Evolutionary conservation across 1,140 invertebrate species (phyloP).

Genomic region (Trichonephila clavipes): DNA sequence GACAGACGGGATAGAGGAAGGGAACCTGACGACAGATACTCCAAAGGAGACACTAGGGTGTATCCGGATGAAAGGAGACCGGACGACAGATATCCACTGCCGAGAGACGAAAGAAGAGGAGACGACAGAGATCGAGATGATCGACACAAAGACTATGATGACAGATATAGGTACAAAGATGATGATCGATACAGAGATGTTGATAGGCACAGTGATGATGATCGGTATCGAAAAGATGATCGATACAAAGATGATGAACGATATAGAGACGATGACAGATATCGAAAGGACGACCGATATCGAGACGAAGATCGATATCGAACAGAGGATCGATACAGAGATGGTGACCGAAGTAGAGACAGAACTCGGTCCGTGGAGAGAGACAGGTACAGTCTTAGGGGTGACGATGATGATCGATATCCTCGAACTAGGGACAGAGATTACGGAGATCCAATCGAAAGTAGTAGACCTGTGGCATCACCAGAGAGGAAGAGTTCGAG

Average conservation of each 20-base stretch:
- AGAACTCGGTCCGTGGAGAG: not conserved
- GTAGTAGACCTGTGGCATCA: too few relatives aligned
- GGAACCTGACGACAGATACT: not conserved
- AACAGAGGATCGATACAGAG: not conserved
- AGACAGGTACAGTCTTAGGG: not conserved
- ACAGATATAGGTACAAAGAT: not conserved
- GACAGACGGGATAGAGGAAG: not conserved
- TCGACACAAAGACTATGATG: not conserved
- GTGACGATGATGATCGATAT: slow-evolving; percentile 6
- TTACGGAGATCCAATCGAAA: not conserved
- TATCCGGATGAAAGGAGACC: slow-evolving; percentile 1
- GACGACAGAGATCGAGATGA: not conserved
- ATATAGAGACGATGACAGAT: not conserved
- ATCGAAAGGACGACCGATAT: not conserved
- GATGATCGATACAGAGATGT: not conserved
- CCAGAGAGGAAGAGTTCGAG: not conserved
- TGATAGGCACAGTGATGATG: not conserved
- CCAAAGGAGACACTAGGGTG: slow-evolving; percentile 34
- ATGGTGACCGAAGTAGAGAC: not conserved
- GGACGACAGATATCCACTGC: not conserved
- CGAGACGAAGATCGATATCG: not conserved
- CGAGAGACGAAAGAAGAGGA: not conserved
- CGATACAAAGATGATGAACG: not conserved
- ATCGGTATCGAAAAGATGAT: not conserved
- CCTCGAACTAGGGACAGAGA: not conserved